phyloP scores from a whole-genome alignment of 2,113 vertebrate species.

The Ctenodactylus gundi region DNA sequence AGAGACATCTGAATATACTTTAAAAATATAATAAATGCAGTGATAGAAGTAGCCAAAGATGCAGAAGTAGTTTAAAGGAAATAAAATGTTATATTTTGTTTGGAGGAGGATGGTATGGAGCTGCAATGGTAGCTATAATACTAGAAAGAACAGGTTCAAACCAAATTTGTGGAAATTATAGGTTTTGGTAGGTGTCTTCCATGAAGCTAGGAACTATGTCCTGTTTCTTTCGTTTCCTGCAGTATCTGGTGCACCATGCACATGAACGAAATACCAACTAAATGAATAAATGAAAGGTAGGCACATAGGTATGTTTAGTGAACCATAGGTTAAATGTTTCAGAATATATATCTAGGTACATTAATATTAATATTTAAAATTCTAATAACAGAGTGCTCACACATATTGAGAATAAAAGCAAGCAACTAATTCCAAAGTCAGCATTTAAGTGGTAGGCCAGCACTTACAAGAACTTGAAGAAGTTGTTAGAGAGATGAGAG shows the following conservation, averaged over 20 bases:
- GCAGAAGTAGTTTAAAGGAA: too few species aligned
- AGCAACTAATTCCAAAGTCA: not conserved
- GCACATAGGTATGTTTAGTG: not conserved
- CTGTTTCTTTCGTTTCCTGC: not conserved
- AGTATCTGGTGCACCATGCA: not conserved
- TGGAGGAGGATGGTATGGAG: too few species aligned
- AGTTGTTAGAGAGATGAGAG: not conserved
- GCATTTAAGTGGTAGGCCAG: not conserved
- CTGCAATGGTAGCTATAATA: not conserved
- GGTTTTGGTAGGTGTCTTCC: not conserved
- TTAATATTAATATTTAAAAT: conserved; percentile 14
- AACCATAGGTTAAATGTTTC: not conserved
- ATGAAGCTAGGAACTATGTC: not conserved
- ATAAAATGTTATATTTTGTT: too few species aligned
- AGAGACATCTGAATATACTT: not conserved
- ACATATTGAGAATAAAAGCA: not conserved
- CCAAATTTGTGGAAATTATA: not conserved
- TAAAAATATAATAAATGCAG: conserved; percentile 21
- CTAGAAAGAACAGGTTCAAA: not conserved
- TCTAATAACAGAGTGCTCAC: not conserved
- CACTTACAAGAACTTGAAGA: not conserved
- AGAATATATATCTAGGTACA: not conserved
- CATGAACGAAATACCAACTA: not conserved
- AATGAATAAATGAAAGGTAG: not conserved
- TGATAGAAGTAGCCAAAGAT: not conserved